A percentile compares a stretch with the other conserved stretches of the same genome.
These are phyloP conservation scores for Enhydra lutris DNA, from an alignment of 2,113 vertebrate genomes.

Conservation along the genomic window DNA sequence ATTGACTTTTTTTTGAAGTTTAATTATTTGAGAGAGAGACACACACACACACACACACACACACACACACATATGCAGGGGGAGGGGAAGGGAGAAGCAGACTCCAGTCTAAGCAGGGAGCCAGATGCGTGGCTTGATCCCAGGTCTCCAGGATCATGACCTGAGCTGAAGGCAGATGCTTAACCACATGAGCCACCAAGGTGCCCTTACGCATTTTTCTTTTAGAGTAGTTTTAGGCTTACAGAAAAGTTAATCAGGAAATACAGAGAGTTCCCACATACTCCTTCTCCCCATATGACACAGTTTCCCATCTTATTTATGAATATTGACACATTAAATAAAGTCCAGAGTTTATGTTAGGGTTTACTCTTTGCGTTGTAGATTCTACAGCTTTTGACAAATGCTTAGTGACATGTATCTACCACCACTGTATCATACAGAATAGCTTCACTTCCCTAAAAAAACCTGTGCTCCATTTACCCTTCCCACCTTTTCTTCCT, in stretches of 20 bases:
- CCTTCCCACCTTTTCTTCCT: too few relatives aligned
- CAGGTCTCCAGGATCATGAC: neutral
- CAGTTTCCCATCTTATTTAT: neutral
- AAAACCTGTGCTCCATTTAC: neutral
- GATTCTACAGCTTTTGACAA: neutral
- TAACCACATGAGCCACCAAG: neutral
- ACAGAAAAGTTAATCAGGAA: neutral
- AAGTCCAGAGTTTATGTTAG: neutral
- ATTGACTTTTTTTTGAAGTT: neutral
- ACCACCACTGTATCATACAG: neutral
- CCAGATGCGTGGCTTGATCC: neutral
- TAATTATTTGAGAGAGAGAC: neutral
- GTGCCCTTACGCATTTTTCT: neutral
- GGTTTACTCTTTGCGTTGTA: neutral
- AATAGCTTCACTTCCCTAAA: neutral
- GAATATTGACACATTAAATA: neutral
- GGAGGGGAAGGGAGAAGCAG: neutral
- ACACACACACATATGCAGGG: neutral
- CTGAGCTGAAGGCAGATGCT: neutral
- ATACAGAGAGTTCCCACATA: neutral
- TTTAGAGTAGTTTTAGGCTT: neutral
- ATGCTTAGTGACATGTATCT: neutral
- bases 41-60: too few relatives aligned
- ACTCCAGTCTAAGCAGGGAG: neutral
- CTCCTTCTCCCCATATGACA: neutral